phyloP scores from a whole-genome alignment of 2,797 vertebrate genomes.

The Zenarchopterus dispar region DNA sequence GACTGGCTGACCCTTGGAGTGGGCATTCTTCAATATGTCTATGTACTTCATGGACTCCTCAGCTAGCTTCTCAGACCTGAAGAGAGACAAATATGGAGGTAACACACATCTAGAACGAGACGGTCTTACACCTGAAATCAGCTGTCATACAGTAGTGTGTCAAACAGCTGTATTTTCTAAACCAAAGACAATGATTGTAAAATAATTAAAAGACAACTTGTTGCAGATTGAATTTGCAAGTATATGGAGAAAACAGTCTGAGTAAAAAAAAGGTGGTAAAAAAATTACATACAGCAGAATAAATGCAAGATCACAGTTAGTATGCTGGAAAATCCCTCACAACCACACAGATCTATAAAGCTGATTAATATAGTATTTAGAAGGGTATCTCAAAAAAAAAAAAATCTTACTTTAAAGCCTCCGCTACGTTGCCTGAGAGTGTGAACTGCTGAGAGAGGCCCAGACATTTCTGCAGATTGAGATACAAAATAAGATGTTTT shows the following conservation, averaged over 20 bases:
- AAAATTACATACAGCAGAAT: conserved; percentile 7
- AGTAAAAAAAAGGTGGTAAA: conserved; percentile 12
- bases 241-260: neutral
- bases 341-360: no score
- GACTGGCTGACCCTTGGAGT: conserved; percentile 84
- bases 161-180: neutral
- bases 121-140: neutral
- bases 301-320: neutral
- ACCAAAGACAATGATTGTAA: neutral
- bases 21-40: conserved; percentile 85
- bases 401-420: conserved; percentile 87
- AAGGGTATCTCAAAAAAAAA: neutral
- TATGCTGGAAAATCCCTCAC: no score
- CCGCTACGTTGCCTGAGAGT: conserved; percentile 83
- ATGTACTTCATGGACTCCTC: conserved; percentile 88
- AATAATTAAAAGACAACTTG: neutral
- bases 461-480: conserved; percentile 84
- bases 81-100: conserved; percentile 10
- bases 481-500: conserved; percentile 1
- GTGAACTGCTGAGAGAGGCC: conserved; percentile 86
- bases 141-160: neutral
- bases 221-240: neutral
- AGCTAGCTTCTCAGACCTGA: conserved; percentile 87
- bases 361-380: neutral
- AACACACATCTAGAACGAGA: conserved; percentile 6